phyloP scores from a whole-genome alignment of 1,140 invertebrate species.

The Hyphantria cunea region DNA sequence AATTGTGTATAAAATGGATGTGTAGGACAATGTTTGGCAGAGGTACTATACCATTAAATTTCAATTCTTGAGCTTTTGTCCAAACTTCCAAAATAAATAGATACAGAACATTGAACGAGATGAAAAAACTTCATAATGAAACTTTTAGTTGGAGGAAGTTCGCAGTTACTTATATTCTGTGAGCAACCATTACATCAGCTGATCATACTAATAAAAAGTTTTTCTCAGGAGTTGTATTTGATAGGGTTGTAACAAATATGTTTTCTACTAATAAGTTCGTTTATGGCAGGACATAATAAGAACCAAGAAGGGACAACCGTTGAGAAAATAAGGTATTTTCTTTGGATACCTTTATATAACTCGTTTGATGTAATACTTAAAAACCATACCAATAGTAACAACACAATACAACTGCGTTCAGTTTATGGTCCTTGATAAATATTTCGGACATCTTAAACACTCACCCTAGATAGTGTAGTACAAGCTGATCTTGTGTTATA shows the following conservation, averaged over 20 bases:
- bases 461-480: too few species aligned
- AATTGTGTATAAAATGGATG: slow-evolving; percentile 47
- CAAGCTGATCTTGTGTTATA: too few species aligned
- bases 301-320: too few species aligned
- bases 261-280: background rate
- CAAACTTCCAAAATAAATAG: background rate
- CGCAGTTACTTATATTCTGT: slow-evolving; percentile 1
- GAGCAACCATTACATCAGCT: background rate
- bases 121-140: slow-evolving; percentile 9
- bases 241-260: background rate
- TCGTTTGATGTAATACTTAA: too few species aligned
- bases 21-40: slow-evolving; percentile 18
- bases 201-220: background rate
- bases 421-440: too few species aligned
- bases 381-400: too few species aligned
- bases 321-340: too few species aligned
- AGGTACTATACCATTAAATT: slow-evolving; percentile 6
- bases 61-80: slow-evolving; percentile 11
- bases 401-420: too few species aligned
- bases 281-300: too few species aligned
- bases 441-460: too few species aligned
- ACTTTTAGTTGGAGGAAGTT: slow-evolving; percentile 3
- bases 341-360: too few species aligned
- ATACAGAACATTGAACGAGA: slow-evolving; percentile 2
- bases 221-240: background rate